Percentiles rank a stretch among this genome's conserved stretches.
phyloP scores from a whole-genome alignment of 2,888 invertebrate species.

The Cartodere bifasciata region DNA sequence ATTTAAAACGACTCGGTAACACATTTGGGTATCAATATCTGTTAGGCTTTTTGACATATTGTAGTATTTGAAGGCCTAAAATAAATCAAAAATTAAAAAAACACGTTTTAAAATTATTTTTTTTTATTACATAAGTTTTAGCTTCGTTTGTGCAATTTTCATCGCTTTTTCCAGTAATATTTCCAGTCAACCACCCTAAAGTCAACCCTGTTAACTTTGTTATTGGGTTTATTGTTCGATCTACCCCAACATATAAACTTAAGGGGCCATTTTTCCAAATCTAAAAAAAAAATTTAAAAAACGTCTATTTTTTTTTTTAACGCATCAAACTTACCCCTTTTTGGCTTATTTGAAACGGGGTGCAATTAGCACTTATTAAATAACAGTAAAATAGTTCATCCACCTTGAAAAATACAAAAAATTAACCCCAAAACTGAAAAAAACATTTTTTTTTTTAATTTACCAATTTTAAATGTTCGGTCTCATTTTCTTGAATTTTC shows the following conservation, averaged over 20 bases:
- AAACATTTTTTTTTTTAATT: conserved; percentile 11
- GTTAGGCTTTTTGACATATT: conserved; percentile 48
- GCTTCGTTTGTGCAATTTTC: conserved; percentile 36
- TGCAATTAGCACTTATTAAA: conserved; percentile 56
- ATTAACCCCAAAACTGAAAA: conserved; percentile 3
- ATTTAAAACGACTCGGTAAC: conserved; percentile 61
- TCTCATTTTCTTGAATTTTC: conserved; percentile 39
- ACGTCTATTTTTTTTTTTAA: not conserved
- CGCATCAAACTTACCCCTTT: conserved; percentile 21
- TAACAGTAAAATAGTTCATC: conserved; percentile 72
- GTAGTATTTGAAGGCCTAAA: conserved; percentile 30
- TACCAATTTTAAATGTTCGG: conserved; percentile 27
- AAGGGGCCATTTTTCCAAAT: conserved; percentile 33
- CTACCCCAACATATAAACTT: conserved; percentile 51
- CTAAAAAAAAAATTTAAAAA: conserved; percentile 15
- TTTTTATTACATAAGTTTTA: conserved; percentile 27
- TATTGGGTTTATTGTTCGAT: conserved; percentile 32
- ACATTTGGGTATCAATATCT: conserved; percentile 47
- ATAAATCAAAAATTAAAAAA: conserved; percentile 13
- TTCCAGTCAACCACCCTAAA: conserved; percentile 50
- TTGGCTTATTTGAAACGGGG: conserved; percentile 44
- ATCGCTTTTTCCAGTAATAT: conserved; percentile 26
- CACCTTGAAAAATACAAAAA: conserved; percentile 33
- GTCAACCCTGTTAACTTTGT: conserved; percentile 48
- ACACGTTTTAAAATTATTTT: conserved; percentile 6